Conservation (phyloP, 1,140 invertebrate species). For the Samia ricini region DNA sequence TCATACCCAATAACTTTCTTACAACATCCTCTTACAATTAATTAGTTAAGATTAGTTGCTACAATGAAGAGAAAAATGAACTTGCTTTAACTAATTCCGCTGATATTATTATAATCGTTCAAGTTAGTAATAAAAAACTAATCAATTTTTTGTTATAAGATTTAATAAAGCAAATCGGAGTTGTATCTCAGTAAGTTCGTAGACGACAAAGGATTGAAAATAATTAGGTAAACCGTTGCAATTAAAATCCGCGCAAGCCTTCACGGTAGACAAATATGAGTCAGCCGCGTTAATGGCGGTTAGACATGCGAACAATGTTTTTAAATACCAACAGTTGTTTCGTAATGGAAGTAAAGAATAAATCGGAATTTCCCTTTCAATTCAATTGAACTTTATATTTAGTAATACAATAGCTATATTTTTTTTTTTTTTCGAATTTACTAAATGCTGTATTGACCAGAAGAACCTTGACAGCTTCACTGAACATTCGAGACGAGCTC, state of each 20-base stretch:
- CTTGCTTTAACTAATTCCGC: too few relatives aligned
- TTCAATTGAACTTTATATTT: too few relatives aligned
- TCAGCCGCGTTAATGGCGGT: conserved; percentile 10
- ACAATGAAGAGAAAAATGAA: too few relatives aligned
- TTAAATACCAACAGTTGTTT: not conserved
- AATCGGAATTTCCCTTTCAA: not conserved
- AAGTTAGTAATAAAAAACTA: not conserved
- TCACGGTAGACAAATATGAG: conserved; percentile 26
- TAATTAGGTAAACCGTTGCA: not conserved
- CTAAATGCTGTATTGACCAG: too few relatives aligned
- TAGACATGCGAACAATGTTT: conserved; percentile 17
- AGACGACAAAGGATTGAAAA: not conserved
- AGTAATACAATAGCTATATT: too few relatives aligned
- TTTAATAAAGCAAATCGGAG: not conserved
- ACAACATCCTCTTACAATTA: too few relatives aligned
- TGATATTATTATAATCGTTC: too few relatives aligned
- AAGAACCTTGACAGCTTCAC: too few relatives aligned
- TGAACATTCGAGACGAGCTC: too few relatives aligned
- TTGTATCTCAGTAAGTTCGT: conserved; percentile 9
- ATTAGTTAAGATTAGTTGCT: too few relatives aligned
- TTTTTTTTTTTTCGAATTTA: too few relatives aligned
- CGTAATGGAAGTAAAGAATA: not conserved
- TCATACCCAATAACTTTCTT: too few relatives aligned
- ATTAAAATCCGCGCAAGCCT: conserved; percentile 13
- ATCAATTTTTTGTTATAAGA: not conserved